Conservation (phyloP, 2,888 invertebrate species). For the Parasteatoda lunata region DNA sequence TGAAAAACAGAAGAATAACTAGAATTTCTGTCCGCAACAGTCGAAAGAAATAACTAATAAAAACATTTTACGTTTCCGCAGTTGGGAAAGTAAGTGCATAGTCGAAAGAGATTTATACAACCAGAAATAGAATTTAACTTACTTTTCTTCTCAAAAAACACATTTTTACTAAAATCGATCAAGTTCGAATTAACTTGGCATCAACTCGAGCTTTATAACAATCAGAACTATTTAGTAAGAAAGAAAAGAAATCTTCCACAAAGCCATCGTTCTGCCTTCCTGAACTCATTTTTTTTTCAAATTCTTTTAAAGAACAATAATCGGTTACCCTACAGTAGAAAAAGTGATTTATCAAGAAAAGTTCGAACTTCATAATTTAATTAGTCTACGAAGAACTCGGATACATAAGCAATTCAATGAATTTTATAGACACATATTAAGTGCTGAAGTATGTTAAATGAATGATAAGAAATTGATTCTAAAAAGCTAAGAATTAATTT, state of each 20-base stretch:
- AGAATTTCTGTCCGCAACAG: not conserved
- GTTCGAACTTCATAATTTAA: conserved; percentile 12
- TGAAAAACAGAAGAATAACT: not conserved
- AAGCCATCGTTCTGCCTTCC: not conserved
- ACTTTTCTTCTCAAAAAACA: conserved; percentile 11
- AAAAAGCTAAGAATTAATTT: not conserved
- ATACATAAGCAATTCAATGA: not conserved
- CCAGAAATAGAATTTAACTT: conserved; percentile 2
- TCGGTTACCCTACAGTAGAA: not conserved
- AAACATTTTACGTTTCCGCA: conserved; percentile 4
- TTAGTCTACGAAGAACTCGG: not conserved
- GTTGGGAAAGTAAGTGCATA: not conserved
- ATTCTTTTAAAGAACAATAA: not conserved
- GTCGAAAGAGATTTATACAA: conserved; percentile 8
- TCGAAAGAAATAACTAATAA: not conserved
- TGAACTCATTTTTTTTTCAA: not conserved
- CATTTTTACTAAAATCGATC: not conserved
- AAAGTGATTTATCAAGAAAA: too few species aligned
- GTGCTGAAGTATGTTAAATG: too few species aligned
- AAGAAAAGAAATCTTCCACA: not conserved
- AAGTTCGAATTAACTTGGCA: conserved; percentile 5
- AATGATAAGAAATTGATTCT: too few species aligned
- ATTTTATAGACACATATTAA: too few species aligned
- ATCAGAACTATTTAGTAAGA: conserved; percentile 11
- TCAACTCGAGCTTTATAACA: conserved; percentile 18